Conservation (phyloP, 2,113 vertebrate genomes). For the Brachirus orientalis region DNA sequence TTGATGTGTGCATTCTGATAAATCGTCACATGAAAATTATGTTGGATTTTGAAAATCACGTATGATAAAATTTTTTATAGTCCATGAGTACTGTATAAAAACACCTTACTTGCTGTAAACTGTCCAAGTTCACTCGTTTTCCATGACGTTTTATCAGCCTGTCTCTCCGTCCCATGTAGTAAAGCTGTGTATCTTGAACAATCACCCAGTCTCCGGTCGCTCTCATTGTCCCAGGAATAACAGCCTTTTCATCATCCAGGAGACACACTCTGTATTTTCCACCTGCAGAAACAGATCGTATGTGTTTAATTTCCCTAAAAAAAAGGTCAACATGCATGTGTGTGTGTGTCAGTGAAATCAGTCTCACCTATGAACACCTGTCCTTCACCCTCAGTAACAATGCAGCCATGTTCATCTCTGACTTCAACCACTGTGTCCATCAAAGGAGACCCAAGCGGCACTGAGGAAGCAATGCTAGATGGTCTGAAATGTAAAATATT, state of each 20-base stretch:
- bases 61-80: no score
- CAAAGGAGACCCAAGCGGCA: conserved; percentile 88
- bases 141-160: conserved; percentile 92
- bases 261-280: conserved; percentile 90
- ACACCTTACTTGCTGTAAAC: conserved; percentile 85
- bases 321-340: neutral
- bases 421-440: conserved; percentile 90
- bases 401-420: conserved; percentile 79
- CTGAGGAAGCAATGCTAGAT: conserved; percentile 72
- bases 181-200: conserved; percentile 77
- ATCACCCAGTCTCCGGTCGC: conserved; percentile 91
- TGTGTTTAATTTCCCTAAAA: neutral
- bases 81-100: neutral
- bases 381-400: conserved; percentile 89
- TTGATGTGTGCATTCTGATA: no score
- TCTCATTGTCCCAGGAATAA: conserved; percentile 87
- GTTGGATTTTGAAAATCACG: no score
- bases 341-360: neutral
- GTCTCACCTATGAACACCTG: conserved; percentile 91
- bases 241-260: conserved; percentile 84
- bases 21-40: no score
- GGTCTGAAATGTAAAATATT: neutral
- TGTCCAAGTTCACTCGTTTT: conserved; percentile 87
- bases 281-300: conserved; percentile 75
- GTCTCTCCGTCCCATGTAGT: conserved; percentile 91